Evolutionary conservation across 2,888 invertebrate genomes (phyloP).

Genomic region (Vanessa cardui): DNA sequence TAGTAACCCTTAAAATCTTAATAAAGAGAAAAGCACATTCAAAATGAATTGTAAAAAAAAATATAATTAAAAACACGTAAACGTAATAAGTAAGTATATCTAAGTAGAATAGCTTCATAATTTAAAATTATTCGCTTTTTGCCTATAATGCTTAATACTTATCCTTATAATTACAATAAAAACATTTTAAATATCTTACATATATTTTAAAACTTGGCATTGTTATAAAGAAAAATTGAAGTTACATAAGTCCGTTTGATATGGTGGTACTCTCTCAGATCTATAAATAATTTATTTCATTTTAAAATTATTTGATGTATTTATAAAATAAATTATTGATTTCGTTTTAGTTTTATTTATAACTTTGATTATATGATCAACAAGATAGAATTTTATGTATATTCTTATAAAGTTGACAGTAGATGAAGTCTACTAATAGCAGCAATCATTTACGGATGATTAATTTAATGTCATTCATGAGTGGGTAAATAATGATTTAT

Average conservation of each 20-base stretch:
- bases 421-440: too few relatives aligned
- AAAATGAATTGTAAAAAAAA: too few relatives aligned
- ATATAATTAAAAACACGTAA: background rate
- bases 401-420: too few relatives aligned
- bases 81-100: background rate
- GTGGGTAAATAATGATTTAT: too few relatives aligned
- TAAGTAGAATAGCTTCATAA: background rate
- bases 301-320: background rate
- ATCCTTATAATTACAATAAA: background rate
- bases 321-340: too few relatives aligned
- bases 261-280: conserved; percentile 32
- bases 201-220: conserved; percentile 1
- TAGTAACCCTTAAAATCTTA: too few relatives aligned
- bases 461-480: too few relatives aligned
- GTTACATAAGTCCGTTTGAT: conserved; percentile 22
- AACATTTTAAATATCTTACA: conserved; percentile 8
- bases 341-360: too few relatives aligned
- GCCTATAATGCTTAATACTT: background rate
- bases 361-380: too few relatives aligned
- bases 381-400: too few relatives aligned
- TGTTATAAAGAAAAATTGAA: conserved; percentile 5
- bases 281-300: conserved; percentile 11
- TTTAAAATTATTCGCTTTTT: background rate
- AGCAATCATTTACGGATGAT: too few relatives aligned
- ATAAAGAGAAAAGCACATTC: too few relatives aligned